These are phyloP conservation scores for Montipora cactus DNA, from an alignment of 64 coral and sea anemone genomes.

Conservation along the genomic window DNA sequence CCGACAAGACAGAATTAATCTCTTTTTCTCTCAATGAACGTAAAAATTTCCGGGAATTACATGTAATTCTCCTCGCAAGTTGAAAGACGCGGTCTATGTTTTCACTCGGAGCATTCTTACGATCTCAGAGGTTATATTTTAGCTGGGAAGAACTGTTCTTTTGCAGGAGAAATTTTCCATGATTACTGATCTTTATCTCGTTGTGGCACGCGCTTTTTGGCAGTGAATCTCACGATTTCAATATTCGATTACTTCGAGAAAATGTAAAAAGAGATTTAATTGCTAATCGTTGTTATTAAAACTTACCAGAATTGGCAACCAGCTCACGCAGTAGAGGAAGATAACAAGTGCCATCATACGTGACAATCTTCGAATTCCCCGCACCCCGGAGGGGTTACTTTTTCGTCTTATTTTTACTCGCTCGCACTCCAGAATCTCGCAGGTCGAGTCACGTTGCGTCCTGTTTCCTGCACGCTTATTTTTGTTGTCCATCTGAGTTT, in stretches of 20 bases:
- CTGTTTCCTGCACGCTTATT: slow-evolving; percentile 16
- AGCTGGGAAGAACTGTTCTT: too few species aligned
- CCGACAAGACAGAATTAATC: too few species aligned
- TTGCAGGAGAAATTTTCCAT: too few species aligned
- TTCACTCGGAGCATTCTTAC: too few species aligned
- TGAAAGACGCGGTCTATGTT: too few species aligned
- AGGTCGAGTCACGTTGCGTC: neutral
- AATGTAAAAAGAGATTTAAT: neutral
- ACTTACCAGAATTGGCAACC: slow-evolving; percentile 96
- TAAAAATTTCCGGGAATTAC: too few species aligned
- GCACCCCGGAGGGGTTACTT: slow-evolving; percentile 56
- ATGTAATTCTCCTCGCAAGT: too few species aligned
- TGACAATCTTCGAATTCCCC: slow-evolving; percentile 73
- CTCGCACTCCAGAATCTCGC: neutral
- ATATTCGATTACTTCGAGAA: neutral
- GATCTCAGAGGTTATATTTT: too few species aligned
- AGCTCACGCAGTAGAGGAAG: slow-evolving; percentile 91
- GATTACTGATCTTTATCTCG: too few species aligned
- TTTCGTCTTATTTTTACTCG: neutral
- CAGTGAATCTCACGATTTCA: too few species aligned
- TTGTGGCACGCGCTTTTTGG: too few species aligned
- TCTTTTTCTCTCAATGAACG: too few species aligned
- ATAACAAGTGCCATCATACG: slow-evolving; percentile 91
- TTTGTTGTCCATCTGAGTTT: slow-evolving; percentile 56
- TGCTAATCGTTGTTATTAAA: neutral